Percentiles rank a stretch among this genome's conserved stretches.
Conservation (phyloP, 2,113 vertebrate species). For the Hippocampus zosterae region DNA sequence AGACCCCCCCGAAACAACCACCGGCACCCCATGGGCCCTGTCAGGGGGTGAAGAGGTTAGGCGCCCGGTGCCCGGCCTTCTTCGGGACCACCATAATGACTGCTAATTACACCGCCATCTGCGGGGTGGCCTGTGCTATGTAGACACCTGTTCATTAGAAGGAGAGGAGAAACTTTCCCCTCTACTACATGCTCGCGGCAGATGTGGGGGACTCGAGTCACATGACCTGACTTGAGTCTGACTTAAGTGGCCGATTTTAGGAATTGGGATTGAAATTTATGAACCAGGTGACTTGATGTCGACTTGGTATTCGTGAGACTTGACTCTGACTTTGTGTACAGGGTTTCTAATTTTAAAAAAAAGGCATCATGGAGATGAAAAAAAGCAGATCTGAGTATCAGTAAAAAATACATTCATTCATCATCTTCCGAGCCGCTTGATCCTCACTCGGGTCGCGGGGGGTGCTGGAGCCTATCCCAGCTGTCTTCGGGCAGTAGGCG, state of each 20-base stretch:
- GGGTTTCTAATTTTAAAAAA: too few relatives aligned
- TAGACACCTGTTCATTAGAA: conserved; percentile 76
- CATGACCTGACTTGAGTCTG: neutral
- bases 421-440: too few relatives aligned
- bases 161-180: conserved; percentile 57
- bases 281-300: neutral
- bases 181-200: conserved; percentile 12
- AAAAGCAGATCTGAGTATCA: too few relatives aligned
- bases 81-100: conserved; percentile 70
- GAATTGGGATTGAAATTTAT: neutral
- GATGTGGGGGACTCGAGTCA: neutral
- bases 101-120: conserved; percentile 75
- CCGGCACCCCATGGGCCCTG: conserved; percentile 51
- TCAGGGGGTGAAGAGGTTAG: conserved; percentile 72
- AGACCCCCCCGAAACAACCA: conserved; percentile 8
- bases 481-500: too few relatives aligned
- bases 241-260: neutral
- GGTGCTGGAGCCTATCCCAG: too few relatives aligned
- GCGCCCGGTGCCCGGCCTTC: conserved; percentile 62
- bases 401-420: too few relatives aligned
- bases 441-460: too few relatives aligned
- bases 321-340: too few relatives aligned
- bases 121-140: conserved; percentile 72
- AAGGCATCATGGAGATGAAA: too few relatives aligned
- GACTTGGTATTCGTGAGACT: too few relatives aligned